Percentiles rank a stretch among this genome's conserved stretches.
These are phyloP conservation scores for Pampusana beccarii DNA, from an alignment of 2,113 vertebrate genomes.

Conservation along the genomic window DNA sequence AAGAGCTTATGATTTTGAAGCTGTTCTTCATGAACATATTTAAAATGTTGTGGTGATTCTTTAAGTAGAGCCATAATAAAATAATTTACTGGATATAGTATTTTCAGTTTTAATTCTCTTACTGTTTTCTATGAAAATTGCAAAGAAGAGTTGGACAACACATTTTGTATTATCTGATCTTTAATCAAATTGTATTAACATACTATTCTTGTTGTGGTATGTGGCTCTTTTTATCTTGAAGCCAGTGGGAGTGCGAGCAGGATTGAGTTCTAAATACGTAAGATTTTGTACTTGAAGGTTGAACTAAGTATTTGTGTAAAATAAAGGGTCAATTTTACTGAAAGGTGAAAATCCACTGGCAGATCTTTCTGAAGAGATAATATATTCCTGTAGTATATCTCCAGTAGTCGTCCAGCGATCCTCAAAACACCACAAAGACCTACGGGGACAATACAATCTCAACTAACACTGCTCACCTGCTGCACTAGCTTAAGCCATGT, in stretches of 20 bases:
- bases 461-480: not conserved
- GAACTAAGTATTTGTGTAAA: not conserved
- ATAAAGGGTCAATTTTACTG: not conserved
- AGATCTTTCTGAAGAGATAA: not conserved
- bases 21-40: not conserved
- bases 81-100: not conserved
- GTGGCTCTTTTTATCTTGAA: not conserved
- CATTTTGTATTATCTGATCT: not conserved
- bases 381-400: not conserved
- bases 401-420: not conserved
- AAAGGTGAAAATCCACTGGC: not conserved
- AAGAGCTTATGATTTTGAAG: not conserved
- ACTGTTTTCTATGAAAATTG: not conserved
- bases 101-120: not conserved
- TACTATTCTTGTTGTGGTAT: not conserved
- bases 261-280: not conserved
- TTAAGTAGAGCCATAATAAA: not conserved
- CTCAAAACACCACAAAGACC: not conserved
- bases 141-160: not conserved
- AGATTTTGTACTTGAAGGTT: not conserved
- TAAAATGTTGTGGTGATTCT: not conserved
- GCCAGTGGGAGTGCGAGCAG: not conserved
- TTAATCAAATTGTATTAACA: not conserved
- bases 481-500: not conserved
- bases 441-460: not conserved